These are phyloP conservation scores for Drosophila hydei DNA, from an alignment of 1,140 invertebrate species.

Conservation along the genomic window DNA sequence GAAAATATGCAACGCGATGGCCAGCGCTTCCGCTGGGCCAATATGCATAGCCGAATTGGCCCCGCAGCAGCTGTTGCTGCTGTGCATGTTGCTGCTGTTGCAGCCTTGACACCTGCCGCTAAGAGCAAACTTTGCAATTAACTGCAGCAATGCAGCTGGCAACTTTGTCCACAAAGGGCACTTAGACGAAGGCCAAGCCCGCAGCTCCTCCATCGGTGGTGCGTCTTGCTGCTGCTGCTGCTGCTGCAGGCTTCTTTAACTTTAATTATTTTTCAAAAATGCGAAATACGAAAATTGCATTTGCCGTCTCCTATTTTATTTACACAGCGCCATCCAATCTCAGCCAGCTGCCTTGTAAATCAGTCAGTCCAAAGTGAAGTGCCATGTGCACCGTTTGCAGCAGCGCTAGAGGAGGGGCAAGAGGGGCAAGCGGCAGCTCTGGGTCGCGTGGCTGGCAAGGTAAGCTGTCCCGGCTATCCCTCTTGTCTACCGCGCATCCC, in stretches of 20 bases:
- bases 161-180: conserved; percentile 50
- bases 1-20: conserved; percentile 55
- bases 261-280: conserved; percentile 80
- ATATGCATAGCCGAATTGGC: conserved; percentile 5
- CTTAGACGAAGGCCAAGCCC: conserved; percentile 2
- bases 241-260: conserved; percentile 56
- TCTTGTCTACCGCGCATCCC: not conserved
- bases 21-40: conserved; percentile 12
- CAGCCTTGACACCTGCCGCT: conserved; percentile 58
- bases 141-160: conserved; percentile 57
- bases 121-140: conserved; percentile 56
- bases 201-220: not conserved
- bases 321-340: conserved; percentile 78
- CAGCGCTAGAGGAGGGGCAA: not conserved
- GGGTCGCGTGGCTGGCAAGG: conserved; percentile 52
- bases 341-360: conserved; percentile 78
- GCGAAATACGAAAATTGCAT: conserved; percentile 79
- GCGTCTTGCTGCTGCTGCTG: not conserved
- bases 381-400: conserved; percentile 10
- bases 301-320: conserved; percentile 76
- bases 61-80: conserved; percentile 28
- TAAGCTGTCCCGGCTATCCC: conserved; percentile 27
- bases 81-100: conserved; percentile 23
- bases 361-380: conserved; percentile 59
- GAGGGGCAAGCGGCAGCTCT: not conserved